These are phyloP conservation scores for Dipodomys stephensi DNA, from an alignment of 2,113 vertebrate genomes.

Conservation along the genomic window DNA sequence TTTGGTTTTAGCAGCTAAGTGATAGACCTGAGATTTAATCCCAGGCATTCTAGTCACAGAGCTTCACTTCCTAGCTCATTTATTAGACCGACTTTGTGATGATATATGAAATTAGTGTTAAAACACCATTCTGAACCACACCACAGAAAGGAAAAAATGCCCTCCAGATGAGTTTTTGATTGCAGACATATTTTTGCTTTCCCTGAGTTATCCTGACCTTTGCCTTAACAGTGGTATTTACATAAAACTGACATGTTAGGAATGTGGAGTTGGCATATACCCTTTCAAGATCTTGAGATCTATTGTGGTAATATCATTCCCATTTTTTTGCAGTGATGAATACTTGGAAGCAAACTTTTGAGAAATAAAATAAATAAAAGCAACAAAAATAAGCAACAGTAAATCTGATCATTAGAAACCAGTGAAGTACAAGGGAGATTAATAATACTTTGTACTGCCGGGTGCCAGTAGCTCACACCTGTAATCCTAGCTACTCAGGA, in stretches of 20 bases:
- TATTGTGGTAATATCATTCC: neutral
- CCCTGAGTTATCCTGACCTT: conserved; percentile 8
- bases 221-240: conserved; percentile 48
- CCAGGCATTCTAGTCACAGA: neutral
- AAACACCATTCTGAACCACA: neutral
- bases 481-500: no score
- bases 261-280: neutral
- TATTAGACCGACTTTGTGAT: neutral
- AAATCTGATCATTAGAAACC: conserved; percentile 26
- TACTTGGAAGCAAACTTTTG: conserved; percentile 40
- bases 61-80: neutral
- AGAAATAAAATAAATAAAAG: conserved; percentile 42
- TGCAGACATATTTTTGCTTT: conserved; percentile 48
- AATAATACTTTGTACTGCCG: conserved; percentile 50
- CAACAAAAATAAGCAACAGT: neutral
- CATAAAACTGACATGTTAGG: conserved; percentile 25
- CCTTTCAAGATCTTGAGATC: neutral
- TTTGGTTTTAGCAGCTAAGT: neutral
- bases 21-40: neutral
- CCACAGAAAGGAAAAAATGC: neutral
- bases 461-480: no score
- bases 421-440: conserved; percentile 36
- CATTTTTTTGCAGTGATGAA: conserved; percentile 16
- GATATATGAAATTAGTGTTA: conserved; percentile 23
- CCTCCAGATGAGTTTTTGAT: neutral